phyloP scores from a whole-genome alignment of 2,797 vertebrate genomes.

The Oryzias sinensis region DNA sequence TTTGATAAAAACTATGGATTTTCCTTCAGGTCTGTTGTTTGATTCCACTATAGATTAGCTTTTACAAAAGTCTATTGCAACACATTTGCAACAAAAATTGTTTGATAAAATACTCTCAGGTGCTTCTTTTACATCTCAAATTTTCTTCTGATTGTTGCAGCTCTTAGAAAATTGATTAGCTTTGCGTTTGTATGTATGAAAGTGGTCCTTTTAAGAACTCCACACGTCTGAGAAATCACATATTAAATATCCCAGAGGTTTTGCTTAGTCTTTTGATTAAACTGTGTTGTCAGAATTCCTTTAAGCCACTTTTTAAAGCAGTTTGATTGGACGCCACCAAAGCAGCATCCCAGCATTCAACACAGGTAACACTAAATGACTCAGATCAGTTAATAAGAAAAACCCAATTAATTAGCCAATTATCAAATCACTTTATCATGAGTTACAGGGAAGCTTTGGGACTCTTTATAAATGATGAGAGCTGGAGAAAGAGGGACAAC shows the following conservation, averaged over 20 bases:
- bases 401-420: conserved; percentile 10
- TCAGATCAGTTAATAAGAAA: conserved; percentile 7
- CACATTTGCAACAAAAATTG: too few relatives aligned
- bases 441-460: neutral
- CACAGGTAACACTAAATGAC: conserved; percentile 5
- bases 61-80: too few relatives aligned
- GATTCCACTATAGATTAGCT: neutral
- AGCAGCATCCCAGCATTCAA: neutral
- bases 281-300: neutral
- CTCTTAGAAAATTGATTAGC: neutral
- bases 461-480: conserved; percentile 29
- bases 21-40: neutral
- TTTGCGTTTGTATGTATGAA: neutral
- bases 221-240: too few relatives aligned
- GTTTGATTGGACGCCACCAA: neutral
- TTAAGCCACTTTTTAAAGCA: neutral
- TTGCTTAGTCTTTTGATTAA: neutral
- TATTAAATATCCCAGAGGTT: too few relatives aligned
- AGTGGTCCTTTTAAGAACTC: too few relatives aligned
- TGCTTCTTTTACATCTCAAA: too few relatives aligned
- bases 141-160: too few relatives aligned
- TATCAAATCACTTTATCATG: conserved; percentile 16
- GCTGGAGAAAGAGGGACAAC: neutral
- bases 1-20: neutral
- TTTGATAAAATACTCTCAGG: too few relatives aligned